Evolutionary conservation across 2,113 vertebrate genomes (phyloP).

Genomic region (Sminthopsis crassicaudata): DNA sequence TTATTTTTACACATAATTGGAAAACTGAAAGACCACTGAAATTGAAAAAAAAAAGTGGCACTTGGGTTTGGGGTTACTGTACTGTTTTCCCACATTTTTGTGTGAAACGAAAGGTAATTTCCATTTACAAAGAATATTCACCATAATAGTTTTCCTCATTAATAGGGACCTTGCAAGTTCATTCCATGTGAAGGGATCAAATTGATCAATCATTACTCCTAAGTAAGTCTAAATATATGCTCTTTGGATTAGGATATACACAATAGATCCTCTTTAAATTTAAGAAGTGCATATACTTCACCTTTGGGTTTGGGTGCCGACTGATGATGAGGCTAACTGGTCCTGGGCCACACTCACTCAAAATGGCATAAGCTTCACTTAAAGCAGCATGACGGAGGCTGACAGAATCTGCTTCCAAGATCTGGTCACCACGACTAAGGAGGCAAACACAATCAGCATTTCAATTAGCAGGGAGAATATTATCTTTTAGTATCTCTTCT

Average conservation of each 20-base stretch:
- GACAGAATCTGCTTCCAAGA: constrained; percentile 94
- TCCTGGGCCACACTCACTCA: constrained; percentile 96
- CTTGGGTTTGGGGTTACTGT: background rate
- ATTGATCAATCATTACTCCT: no score
- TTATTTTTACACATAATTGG: no score
- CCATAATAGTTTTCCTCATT: background rate
- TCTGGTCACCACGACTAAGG: constrained; percentile 94
- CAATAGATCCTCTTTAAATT: background rate
- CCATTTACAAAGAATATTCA: background rate
- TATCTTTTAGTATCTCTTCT: background rate
- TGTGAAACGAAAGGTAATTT: background rate
- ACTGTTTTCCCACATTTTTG: background rate
- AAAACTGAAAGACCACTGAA: no score
- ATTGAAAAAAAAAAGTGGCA: background rate
- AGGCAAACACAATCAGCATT: constrained; percentile 50
- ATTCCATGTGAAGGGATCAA: background rate
- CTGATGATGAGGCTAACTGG: constrained; percentile 95
- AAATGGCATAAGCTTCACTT: constrained; percentile 94
- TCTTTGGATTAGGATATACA: background rate
- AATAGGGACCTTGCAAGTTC: background rate
- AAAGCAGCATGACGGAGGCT: constrained; percentile 93
- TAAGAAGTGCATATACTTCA: constrained; percentile 70
- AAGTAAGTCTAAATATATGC: background rate
- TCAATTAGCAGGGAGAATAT: background rate
- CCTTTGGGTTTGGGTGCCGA: constrained; percentile 96